Evolutionary conservation across 2,797 vertebrate genomes (phyloP).

Genomic region (Bradypus variegatus): DNA sequence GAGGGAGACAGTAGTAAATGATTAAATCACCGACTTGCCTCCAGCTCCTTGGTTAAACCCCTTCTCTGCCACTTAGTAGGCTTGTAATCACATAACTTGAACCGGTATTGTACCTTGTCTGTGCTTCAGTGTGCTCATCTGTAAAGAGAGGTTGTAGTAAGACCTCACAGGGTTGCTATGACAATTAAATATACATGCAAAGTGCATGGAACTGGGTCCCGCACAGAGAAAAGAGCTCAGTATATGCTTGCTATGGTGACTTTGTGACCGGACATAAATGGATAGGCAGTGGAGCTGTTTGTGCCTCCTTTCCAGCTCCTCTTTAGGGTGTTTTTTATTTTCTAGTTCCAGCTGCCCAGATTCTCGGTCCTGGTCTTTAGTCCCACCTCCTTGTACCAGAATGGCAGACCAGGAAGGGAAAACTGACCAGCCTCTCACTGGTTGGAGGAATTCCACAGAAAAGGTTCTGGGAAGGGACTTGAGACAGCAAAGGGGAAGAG

Average conservation of each 20-base stretch:
- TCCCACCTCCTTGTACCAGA: background rate
- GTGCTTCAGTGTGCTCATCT: background rate
- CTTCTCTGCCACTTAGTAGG: background rate
- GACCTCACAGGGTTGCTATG: rapidly evolving
- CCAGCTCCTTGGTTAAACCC: background rate
- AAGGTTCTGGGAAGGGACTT: background rate
- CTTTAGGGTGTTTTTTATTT: background rate
- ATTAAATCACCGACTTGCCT: background rate
- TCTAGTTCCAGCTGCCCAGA: background rate
- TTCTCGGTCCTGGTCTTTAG: background rate
- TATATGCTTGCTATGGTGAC: background rate
- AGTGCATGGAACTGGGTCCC: background rate
- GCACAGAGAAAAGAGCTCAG: background rate
- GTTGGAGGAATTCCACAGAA: background rate
- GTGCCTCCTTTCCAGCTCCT: background rate
- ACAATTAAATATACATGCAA: background rate
- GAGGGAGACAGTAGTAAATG: background rate
- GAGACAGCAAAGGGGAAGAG: background rate
- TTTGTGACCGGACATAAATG: background rate
- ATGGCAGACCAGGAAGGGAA: background rate
- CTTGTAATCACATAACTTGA: background rate
- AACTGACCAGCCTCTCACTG: background rate
- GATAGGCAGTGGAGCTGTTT: background rate
- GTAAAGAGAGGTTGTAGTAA: background rate
- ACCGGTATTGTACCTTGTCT: background rate